Conservation (phyloP, 2,888 invertebrate species). For the Torymus auratus region DNA sequence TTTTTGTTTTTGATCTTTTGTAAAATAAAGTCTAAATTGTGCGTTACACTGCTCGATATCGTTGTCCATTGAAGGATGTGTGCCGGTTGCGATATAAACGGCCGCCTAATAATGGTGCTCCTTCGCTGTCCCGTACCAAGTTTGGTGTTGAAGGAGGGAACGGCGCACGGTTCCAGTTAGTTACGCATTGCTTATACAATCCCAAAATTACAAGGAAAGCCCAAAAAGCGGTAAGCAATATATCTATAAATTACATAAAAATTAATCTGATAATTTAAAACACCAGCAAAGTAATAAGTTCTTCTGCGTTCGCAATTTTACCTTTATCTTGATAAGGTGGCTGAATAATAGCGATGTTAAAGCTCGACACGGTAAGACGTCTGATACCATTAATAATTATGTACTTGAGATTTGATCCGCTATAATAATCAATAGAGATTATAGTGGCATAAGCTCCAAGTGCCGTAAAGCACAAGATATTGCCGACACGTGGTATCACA, state of each 20-base stretch:
- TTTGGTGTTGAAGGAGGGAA: slow-evolving; percentile 35
- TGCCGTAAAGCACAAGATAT: slow-evolving; percentile 82
- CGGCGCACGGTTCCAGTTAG: slow-evolving; percentile 47
- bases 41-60: background rate
- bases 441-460: slow-evolving; percentile 82
- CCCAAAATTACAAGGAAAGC: slow-evolving; percentile 78
- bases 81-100: slow-evolving; percentile 15
- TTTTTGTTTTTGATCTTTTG: background rate
- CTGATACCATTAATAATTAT: slow-evolving; percentile 83
- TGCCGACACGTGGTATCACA: slow-evolving; percentile 78
- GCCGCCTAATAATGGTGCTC: slow-evolving; percentile 25
- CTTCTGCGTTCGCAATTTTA: slow-evolving; percentile 67
- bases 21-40: too few relatives aligned
- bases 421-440: slow-evolving; percentile 81
- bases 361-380: slow-evolving; percentile 80
- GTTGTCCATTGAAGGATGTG: slow-evolving; percentile 12
- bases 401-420: slow-evolving; percentile 83
- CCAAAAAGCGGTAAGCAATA: slow-evolving; percentile 80
- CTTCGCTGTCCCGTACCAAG: slow-evolving; percentile 4
- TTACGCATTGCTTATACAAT: slow-evolving; percentile 77
- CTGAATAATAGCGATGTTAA: slow-evolving; percentile 79
- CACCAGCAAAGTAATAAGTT: too few relatives aligned
- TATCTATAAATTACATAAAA: slow-evolving; percentile 78
- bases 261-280: background rate
- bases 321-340: slow-evolving; percentile 82